Percentiles rank a stretch among this genome's conserved stretches.
Evolutionary conservation across 2,113 vertebrate genomes (phyloP).

Genomic region (Coreoperca whiteheadi): DNA sequence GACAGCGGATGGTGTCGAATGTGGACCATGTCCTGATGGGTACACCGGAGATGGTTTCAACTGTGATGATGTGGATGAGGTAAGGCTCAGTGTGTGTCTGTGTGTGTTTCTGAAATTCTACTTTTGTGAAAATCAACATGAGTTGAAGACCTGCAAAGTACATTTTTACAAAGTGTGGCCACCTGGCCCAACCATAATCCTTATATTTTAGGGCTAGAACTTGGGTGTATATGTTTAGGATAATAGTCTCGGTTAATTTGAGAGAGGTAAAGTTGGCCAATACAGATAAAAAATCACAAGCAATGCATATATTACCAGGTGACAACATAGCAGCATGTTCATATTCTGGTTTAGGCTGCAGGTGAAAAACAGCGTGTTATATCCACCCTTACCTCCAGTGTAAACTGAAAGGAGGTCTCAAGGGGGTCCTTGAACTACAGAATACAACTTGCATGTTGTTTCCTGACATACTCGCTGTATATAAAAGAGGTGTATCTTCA

Average conservation of each 20-base stretch:
- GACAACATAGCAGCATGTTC: background rate
- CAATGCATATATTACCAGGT: background rate
- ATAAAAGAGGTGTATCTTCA: background rate
- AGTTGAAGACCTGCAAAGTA: background rate
- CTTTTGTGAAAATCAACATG: background rate
- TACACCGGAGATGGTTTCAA: constrained; percentile 94
- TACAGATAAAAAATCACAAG: background rate
- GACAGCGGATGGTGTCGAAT: constrained; percentile 90
- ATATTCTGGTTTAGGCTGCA: constrained; percentile 15
- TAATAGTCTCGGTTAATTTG: background rate
- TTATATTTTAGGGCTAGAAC: background rate
- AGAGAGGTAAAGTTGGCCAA: background rate
- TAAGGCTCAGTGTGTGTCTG: constrained; percentile 64
- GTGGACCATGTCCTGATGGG: constrained; percentile 94
- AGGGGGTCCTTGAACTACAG: constrained; percentile 9
- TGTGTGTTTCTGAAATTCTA: constrained; percentile 12
- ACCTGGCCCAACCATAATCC: background rate
- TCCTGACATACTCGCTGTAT: background rate
- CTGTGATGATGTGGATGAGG: constrained; percentile 96
- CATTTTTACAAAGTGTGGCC: background rate
- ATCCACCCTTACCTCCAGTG: background rate
- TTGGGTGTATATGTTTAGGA: background rate
- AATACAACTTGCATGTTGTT: background rate
- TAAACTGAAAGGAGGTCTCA: background rate
- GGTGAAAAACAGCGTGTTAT: constrained; percentile 3